Percentiles rank a stretch among this genome's conserved stretches.
Conservation (phyloP, 2,797 vertebrate genomes). For the Notamacropus eugenii region DNA sequence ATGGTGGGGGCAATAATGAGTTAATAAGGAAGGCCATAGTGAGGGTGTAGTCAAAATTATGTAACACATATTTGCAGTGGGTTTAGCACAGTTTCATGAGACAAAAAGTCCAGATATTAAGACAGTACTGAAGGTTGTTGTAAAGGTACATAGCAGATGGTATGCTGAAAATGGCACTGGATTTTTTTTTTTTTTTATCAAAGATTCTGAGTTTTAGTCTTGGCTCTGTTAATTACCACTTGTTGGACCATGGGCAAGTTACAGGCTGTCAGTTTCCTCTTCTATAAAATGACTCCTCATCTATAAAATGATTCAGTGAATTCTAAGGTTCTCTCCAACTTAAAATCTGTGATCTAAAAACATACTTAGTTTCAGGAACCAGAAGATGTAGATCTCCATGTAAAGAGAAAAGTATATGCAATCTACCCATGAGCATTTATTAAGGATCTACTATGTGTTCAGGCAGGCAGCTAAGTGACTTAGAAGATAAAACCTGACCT, state of each 20-base stretch:
- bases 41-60: background rate
- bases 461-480: no score
- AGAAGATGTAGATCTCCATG: background rate
- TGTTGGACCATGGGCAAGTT: background rate
- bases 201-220: background rate
- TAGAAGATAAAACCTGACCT: no score
- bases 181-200: background rate
- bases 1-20: background rate
- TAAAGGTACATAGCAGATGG: background rate
- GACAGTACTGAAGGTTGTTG: background rate
- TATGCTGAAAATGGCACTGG: background rate
- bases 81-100: background rate
- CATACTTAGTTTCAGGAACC: background rate
- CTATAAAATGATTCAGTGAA: background rate
- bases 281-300: background rate
- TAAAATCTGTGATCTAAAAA: background rate
- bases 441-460: background rate
- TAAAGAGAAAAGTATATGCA: background rate
- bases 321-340: background rate
- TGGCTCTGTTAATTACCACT: background rate
- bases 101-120: background rate
- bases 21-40: background rate
- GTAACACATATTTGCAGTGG: background rate
- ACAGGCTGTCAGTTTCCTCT: background rate
- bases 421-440: background rate